Base-by-base conservation (phyloP, 2,797 vertebrate species). In the Tenualosa ilisha region DNA sequence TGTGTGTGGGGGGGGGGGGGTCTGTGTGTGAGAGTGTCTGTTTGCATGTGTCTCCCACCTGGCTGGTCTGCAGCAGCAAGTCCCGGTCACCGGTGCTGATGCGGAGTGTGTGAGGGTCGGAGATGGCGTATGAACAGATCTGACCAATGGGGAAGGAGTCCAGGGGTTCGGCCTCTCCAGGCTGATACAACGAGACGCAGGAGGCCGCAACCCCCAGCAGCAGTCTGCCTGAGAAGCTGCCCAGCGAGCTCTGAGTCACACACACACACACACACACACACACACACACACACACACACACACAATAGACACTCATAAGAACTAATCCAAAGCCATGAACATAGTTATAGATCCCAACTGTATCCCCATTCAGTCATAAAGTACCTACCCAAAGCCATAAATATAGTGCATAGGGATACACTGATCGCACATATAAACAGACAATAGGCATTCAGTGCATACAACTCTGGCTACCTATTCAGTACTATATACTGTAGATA, bases 191-290 rank as follows among this genome's bases (percentile, higher is more conserved):
- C 20, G 96, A 97, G 87, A 98, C 95, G 0, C 96, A 96, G 83
- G 97, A 95, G 87, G 97, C 96, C 6, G 96, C 97, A 7, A 98
- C 94, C 46, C 96, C 95, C 93, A 99, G 91, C 96, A 97, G 98
- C 86, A 97, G 91, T 88, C 94, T 97, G 94, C 98, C 97, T 65
- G 96, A 96, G 90, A 96, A 93, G 1, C 94, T 95, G 75, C 95
- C 96, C 12, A 95, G 92, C 0, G 96, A 96, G 92, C 96, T 97
- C 98, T 99, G 94, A 0, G 0, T 17, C 61, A 90, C 82, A 89
- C 81, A 89, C 17, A 79, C 72, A 46, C 72, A 46, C 72, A 79
- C 37, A 22, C 56, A n/a, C 86, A 68, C 54, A 63, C 20, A 84
- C 54, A 68, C 13, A 26, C 2, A 46, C n/a, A n/a, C n/a, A 46